Base-by-base conservation (phyloP, 2,797 vertebrate species). In the Halcyon leucocephala region DNA sequence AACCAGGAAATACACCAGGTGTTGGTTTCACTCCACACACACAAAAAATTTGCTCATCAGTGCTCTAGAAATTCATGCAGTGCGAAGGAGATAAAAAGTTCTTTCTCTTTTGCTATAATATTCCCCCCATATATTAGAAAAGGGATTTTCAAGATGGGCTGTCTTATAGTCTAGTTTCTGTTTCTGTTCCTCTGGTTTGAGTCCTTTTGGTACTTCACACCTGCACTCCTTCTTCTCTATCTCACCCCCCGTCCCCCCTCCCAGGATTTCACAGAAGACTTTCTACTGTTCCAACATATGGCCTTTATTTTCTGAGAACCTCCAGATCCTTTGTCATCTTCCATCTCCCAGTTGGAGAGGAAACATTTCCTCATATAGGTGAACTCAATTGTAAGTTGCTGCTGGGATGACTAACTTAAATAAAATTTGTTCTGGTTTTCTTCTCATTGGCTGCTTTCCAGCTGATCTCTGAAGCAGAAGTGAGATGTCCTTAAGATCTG, bases 231-330 rank as follows among this genome's bases (percentile, higher is more conserved):
- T 78, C 44, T 37, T 52, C 19, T 25, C 12, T 25, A 37, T 35
- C 33, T 33, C 29, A 4, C 5, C 18, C 8, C 28, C 24, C 6
- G 6, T 31, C 35, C 7, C 26, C 6, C 4, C 18, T 14, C 1
- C 2, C 29, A 70, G 52, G 17, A 24, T 48, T 77, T 90, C 49
- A 44, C 10, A 51, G 21, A 76, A 51, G 60, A 35, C 31, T 78
- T 85, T 70, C 31, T 16, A n/a, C 28, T 7, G 0, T 78, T 83
- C 44, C 51, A 66, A 20, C 58, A 58, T 70, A 52, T 13, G 46
- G 48, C 62, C 52, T 74, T 70, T 86, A 65, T 91, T 94, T 94
- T 94, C 51, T 86, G 64, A 67, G 61, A 41, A 20, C 35, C 29
- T 89, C 29, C 51, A 82, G 65, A 69, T 77, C 49, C 41, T 83